phyloP scores from a whole-genome alignment of 2,888 invertebrate species.

The Eumerus sabulonum region DNA sequence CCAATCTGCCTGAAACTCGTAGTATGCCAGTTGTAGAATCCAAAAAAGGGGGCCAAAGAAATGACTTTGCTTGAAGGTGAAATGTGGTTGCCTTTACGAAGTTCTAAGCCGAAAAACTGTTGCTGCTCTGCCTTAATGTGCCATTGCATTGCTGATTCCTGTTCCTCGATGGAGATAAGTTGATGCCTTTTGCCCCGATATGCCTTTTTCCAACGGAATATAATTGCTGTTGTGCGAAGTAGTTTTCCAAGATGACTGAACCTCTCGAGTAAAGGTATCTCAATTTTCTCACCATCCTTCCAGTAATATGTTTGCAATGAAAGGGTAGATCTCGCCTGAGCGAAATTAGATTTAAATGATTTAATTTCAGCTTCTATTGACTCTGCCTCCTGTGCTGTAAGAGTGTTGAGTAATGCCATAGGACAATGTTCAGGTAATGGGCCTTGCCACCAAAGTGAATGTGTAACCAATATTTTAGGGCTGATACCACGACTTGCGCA shows the following conservation, averaged over 20 bases:
- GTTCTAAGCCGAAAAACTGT: no score
- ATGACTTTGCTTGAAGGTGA: constrained; percentile 13
- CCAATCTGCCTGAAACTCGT: no score
- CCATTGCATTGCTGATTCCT: constrained; percentile 22
- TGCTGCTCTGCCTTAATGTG: no score
- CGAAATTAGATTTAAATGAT: constrained; percentile 13
- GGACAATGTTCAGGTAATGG: not conserved
- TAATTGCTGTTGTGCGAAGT: no score
- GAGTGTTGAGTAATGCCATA: not conserved
- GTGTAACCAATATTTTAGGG: not conserved
- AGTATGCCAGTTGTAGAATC: constrained; percentile 11
- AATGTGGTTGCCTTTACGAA: constrained; percentile 12
- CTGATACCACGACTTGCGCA: constrained; percentile 27
- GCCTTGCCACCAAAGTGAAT: constrained; percentile 27
- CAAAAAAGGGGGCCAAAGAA: constrained; percentile 15
- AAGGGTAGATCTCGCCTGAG: not conserved
- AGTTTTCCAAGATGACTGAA: no score
- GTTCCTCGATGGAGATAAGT: constrained; percentile 15
- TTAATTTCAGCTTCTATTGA: constrained; percentile 9
- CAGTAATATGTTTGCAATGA: constrained; percentile 5
- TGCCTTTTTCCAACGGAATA: no score
- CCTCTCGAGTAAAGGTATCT: constrained; percentile 12
- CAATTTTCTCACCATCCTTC: not conserved
- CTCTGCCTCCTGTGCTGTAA: constrained; percentile 1
- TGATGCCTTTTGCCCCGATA: constrained; percentile 1